Conservation (phyloP, 2,113 vertebrate genomes). For the Hystrix cristata region DNA sequence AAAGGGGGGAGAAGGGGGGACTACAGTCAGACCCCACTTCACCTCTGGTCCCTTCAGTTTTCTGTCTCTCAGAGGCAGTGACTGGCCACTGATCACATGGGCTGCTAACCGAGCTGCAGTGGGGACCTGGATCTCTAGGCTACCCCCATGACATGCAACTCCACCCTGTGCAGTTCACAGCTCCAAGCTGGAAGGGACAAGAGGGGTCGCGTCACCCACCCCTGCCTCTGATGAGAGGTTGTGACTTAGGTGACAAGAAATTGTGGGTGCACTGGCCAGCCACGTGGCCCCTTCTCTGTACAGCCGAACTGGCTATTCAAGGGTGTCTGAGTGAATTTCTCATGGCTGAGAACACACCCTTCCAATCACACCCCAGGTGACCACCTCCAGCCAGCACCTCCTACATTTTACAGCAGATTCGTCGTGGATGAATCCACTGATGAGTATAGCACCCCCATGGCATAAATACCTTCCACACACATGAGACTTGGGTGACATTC, state of each 20-base stretch:
- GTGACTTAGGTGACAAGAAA: background rate
- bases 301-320: background rate
- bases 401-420: background rate
- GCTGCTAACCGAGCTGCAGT: background rate
- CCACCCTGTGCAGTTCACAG: background rate
- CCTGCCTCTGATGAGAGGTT: background rate
- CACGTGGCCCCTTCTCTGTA: background rate
- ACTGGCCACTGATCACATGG: background rate
- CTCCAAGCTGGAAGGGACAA: background rate
- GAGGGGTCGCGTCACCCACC: background rate
- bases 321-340: background rate
- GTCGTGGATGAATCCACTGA: background rate
- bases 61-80: background rate
- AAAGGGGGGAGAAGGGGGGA: fast-evolving
- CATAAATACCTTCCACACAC: background rate
- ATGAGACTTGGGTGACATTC: background rate
- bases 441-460: background rate
- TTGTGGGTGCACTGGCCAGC: background rate
- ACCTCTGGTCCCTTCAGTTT: background rate
- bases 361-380: background rate
- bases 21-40: background rate
- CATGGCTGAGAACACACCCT: background rate
- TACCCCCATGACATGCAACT: fast-evolving
- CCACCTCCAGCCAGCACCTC: background rate
- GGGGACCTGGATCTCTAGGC: too few relatives aligned